These are phyloP conservation scores for Dreissena polymorpha DNA, from an alignment of 1,140 invertebrate genomes.

Conservation along the genomic window DNA sequence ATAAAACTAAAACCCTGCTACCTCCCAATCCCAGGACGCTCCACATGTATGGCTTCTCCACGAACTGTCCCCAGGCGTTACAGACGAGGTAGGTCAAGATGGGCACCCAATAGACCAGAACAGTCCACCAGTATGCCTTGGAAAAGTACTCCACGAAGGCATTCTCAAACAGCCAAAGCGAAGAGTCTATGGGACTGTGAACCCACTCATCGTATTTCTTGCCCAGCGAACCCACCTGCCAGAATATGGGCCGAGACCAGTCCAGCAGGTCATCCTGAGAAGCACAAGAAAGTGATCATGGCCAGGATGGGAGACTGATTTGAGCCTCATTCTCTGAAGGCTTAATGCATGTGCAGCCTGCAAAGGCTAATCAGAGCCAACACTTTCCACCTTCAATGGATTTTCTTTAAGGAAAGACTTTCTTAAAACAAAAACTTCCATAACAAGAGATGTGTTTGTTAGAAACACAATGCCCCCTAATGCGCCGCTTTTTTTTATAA, in stretches of 20 bases:
- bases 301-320: not conserved
- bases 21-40: constrained; percentile 32
- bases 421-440: too few species aligned
- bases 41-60: constrained; percentile 51
- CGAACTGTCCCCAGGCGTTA: constrained; percentile 47
- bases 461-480: too few species aligned
- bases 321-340: not conserved
- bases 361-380: too few species aligned
- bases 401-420: too few species aligned
- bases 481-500: too few species aligned
- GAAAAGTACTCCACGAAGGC: constrained; percentile 79
- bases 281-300: not conserved
- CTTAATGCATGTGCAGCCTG: not conserved
- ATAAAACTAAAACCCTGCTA: too few species aligned
- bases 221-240: constrained; percentile 76
- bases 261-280: constrained; percentile 78
- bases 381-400: not conserved
- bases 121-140: constrained; percentile 78
- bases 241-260: constrained; percentile 77
- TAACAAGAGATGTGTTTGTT: too few species aligned
- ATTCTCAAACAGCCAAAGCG: constrained; percentile 78
- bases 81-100: constrained; percentile 63
- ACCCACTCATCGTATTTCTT: constrained; percentile 80
- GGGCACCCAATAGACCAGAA: constrained; percentile 80
- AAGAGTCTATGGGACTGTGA: constrained; percentile 79